A percentile compares a stretch with the other conserved stretches of the same genome.
phyloP scores from a whole-genome alignment of 1,140 invertebrate species.

The Caenorhabditis brenneri region DNA sequence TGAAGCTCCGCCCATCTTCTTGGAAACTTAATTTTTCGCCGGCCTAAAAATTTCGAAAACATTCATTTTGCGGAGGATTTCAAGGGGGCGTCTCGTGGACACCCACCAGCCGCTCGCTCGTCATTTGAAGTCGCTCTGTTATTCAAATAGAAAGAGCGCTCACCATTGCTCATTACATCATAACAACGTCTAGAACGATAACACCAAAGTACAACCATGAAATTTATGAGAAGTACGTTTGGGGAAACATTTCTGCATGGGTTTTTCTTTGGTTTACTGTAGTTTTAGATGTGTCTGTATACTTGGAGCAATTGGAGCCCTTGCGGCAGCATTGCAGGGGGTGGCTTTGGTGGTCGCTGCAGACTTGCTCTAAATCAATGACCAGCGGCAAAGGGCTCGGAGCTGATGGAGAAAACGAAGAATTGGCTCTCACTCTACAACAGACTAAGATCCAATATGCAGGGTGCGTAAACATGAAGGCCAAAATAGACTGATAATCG shows the following conservation, averaged over 20 bases:
- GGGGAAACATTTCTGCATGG: background rate
- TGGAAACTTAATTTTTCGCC: background rate
- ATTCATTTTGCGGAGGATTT: background rate
- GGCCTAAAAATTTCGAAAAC: background rate
- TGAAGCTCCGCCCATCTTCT: background rate
- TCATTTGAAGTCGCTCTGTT: conserved; percentile 34
- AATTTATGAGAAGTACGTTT: background rate
- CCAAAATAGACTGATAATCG: background rate
- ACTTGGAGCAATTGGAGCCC: background rate
- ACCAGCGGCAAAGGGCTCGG: conserved; percentile 29
- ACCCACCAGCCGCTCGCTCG: conserved; percentile 8
- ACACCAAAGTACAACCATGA: background rate
- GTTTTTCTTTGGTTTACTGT: background rate
- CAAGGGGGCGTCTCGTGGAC: background rate
- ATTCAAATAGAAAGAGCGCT: conserved; percentile 25
- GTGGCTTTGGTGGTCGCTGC: background rate
- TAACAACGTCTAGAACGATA: background rate
- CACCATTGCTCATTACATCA: background rate
- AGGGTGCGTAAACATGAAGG: conserved; percentile 9
- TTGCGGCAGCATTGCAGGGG: background rate
- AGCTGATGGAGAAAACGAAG: conserved; percentile 14
- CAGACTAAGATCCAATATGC: conserved; percentile 2
- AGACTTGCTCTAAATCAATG: conserved; percentile 41
- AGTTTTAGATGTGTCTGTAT: background rate
- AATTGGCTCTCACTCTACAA: conserved; percentile 26